phyloP scores from a whole-genome alignment of 2,797 vertebrate species.

The Nannoperca obscura region DNA sequence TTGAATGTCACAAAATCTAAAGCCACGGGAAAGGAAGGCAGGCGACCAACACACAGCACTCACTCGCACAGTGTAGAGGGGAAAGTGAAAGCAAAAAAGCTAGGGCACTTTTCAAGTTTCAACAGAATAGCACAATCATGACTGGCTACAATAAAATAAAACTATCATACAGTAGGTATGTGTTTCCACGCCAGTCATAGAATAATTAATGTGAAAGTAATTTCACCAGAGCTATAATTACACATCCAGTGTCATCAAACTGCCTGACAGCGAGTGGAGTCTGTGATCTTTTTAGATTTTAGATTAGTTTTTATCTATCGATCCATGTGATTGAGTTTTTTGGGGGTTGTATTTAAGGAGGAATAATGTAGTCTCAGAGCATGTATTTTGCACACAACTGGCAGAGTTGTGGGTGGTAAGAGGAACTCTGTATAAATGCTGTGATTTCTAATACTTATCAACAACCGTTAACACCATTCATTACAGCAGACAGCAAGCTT shows the following conservation, averaged over 20 bases:
- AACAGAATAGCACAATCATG: not conserved
- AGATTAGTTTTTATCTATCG: not conserved
- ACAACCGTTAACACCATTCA: not conserved
- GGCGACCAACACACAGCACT: slow-evolving; percentile 4
- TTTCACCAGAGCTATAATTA: not conserved
- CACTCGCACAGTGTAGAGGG: slow-evolving; percentile 2
- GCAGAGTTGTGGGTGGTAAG: not conserved
- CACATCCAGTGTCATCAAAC: slow-evolving; percentile 4
- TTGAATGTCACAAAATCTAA: slow-evolving; percentile 36
- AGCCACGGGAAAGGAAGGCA: slow-evolving; percentile 40
- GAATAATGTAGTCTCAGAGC: not conserved
- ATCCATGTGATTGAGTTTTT: not conserved
- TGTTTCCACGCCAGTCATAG: slow-evolving; percentile 3
- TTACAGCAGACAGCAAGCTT: not conserved
- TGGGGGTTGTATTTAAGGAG: not conserved
- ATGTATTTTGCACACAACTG: not conserved
- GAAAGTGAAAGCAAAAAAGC: not conserved
- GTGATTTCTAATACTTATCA: not conserved
- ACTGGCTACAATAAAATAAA: slow-evolving; percentile 1
- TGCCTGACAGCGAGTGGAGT: not conserved
- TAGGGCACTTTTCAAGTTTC: not conserved
- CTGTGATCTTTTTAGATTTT: not conserved
- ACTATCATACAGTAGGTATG: not conserved
- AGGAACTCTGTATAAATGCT: not conserved
- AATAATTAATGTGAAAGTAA: not conserved